Percentiles rank a stretch among this genome's conserved stretches.
phyloP scores from a whole-genome alignment of 2,888 invertebrate genomes.

The Lepidonotus clava region DNA sequence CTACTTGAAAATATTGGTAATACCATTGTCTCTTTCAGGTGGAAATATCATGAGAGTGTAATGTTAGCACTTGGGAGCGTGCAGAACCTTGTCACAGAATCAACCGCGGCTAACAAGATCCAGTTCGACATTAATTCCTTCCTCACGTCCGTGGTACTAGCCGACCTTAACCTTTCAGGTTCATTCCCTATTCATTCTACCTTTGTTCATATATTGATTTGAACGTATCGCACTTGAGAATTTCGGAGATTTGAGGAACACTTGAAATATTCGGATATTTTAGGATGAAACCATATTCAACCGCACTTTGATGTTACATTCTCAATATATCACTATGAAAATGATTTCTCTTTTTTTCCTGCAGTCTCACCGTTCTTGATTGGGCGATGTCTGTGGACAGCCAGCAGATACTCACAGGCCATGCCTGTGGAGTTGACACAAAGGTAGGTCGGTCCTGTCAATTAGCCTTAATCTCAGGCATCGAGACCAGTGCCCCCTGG shows the following conservation, averaged over 20 bases:
- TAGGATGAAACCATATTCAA: too few relatives aligned
- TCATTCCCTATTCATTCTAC: too few relatives aligned
- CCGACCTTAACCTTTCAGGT: constrained; percentile 81
- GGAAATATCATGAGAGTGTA: constrained; percentile 86
- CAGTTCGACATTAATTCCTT: constrained; percentile 80
- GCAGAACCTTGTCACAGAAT: constrained; percentile 81
- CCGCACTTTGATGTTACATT: too few relatives aligned
- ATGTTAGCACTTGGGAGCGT: constrained; percentile 85
- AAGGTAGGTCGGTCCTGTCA: constrained; percentile 70
- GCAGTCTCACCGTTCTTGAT: constrained; percentile 82
- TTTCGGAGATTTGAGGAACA: too few relatives aligned
- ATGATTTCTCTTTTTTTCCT: too few relatives aligned
- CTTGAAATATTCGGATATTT: too few relatives aligned
- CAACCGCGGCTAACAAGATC: constrained; percentile 75
- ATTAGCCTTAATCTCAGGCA: background rate
- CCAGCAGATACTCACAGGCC: constrained; percentile 82
- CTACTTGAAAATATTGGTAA: too few relatives aligned
- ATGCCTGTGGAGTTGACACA: constrained; percentile 82
- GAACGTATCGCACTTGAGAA: too few relatives aligned
- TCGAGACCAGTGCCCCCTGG: too few relatives aligned
- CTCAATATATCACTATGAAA: too few relatives aligned
- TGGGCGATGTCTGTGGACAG: constrained; percentile 83
- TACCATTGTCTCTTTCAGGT: too few relatives aligned
- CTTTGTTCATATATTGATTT: too few relatives aligned
- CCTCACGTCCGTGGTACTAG: constrained; percentile 82